phyloP scores from a whole-genome alignment of 2,113 vertebrate species.

The Gambusia affinis region DNA sequence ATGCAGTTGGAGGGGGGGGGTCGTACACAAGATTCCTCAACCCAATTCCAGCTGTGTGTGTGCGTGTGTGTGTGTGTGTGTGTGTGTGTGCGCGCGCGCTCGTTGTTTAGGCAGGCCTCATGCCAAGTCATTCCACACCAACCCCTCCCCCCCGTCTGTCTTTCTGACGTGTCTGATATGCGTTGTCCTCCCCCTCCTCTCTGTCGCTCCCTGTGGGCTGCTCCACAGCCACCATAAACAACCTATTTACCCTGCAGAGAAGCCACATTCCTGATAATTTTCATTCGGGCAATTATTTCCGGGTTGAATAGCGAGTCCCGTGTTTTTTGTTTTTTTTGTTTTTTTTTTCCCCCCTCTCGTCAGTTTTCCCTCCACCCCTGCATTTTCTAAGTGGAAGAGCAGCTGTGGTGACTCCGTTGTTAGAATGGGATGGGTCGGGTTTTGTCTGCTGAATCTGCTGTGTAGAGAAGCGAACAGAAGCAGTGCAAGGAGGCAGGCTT shows the following conservation, averaged over 20 bases:
- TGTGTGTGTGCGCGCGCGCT: too few relatives aligned
- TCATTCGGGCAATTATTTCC: slow-evolving; percentile 77
- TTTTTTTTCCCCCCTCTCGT: background rate
- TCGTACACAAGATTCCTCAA: slow-evolving; percentile 54
- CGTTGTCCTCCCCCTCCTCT: slow-evolving; percentile 1
- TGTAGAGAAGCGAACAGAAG: slow-evolving; percentile 34
- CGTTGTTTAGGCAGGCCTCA: slow-evolving; percentile 58
- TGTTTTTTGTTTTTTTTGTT: slow-evolving; percentile 22
- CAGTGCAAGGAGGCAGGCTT: slow-evolving; percentile 17
- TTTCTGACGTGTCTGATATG: background rate
- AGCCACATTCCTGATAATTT: slow-evolving; percentile 75
- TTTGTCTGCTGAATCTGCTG: slow-evolving; percentile 22
- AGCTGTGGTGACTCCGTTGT: slow-evolving; percentile 59
- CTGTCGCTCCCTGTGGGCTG: slow-evolving; percentile 45
- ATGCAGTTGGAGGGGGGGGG: slow-evolving; percentile 23
- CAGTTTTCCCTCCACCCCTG: slow-evolving; percentile 8
- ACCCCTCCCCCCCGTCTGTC: slow-evolving; percentile 27
- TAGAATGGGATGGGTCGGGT: background rate
- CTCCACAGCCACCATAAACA: slow-evolving; percentile 73
- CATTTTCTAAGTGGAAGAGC: slow-evolving; percentile 58
- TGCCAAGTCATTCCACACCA: slow-evolving; percentile 65
- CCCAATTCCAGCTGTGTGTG: slow-evolving; percentile 54
- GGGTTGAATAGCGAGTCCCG: slow-evolving; percentile 63
- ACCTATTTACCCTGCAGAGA: slow-evolving; percentile 57
- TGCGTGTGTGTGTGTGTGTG: slow-evolving; percentile 23